Evolutionary conservation across 2,113 vertebrate species (phyloP).

Genomic region (Agelaius tricolor): DNA sequence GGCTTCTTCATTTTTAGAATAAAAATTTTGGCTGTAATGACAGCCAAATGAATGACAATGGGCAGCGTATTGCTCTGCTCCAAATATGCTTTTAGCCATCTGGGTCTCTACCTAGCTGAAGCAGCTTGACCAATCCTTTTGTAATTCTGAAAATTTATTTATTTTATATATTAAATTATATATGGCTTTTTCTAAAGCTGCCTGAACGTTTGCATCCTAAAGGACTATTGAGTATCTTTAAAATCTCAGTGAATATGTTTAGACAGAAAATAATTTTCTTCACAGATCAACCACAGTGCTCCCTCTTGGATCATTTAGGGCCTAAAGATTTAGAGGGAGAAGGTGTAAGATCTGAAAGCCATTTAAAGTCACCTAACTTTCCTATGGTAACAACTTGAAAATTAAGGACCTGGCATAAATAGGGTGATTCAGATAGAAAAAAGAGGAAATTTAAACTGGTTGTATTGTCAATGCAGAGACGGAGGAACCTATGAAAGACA

Average conservation of each 20-base stretch:
- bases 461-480: accelerated
- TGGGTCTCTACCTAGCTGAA: not conserved
- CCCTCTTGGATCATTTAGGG: not conserved
- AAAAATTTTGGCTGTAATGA: not conserved
- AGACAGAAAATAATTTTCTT: not conserved
- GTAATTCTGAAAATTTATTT: not conserved
- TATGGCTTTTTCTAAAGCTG: not conserved
- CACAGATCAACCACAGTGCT: not conserved
- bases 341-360: not conserved
- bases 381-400: not conserved
- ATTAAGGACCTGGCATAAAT: not conserved
- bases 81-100: not conserved
- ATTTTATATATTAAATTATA: not conserved
- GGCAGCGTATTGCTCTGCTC: not conserved
- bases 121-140: not conserved
- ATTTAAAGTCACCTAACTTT: not conserved
- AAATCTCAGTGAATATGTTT: not conserved
- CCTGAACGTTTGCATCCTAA: not conserved
- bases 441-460: not conserved
- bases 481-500: not conserved
- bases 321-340: not conserved
- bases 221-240: not conserved
- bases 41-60: not conserved
- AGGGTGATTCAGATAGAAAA: not conserved
- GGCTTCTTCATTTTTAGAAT: not conserved